A percentile compares a stretch with the other conserved stretches of the same genome.
Evolutionary conservation across 1,140 invertebrate genomes (phyloP).

Genomic region (Cylas formicarius): DNA sequence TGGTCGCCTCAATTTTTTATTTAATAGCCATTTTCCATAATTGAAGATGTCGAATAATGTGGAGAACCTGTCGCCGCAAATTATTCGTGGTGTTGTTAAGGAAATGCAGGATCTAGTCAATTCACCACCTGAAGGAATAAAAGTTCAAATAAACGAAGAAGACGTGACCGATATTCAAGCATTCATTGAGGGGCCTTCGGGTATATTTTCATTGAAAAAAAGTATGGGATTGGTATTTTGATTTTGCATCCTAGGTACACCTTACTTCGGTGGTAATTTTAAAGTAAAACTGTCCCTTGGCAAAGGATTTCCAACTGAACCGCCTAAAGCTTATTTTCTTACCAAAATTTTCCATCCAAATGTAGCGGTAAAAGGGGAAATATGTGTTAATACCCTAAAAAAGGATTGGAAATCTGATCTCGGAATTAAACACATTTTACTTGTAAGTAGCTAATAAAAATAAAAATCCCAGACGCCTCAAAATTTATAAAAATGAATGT

Average conservation of each 20-base stretch:
- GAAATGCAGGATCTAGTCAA: constrained; percentile 72
- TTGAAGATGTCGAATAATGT: constrained; percentile 79
- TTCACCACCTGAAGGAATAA: constrained; percentile 81
- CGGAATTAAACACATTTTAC: constrained; percentile 91
- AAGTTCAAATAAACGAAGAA: constrained; percentile 79
- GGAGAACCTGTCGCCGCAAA: constrained; percentile 90
- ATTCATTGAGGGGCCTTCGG: constrained; percentile 72
- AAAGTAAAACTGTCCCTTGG: constrained; percentile 84
- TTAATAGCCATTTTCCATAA: too few species aligned
- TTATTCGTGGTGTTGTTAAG: constrained; percentile 74
- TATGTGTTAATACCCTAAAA: constrained; percentile 95
- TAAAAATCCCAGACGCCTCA: neutral
- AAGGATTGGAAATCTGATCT: constrained; percentile 96
- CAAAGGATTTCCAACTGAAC: constrained; percentile 87
- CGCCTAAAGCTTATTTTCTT: constrained; percentile 91
- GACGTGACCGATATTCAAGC: constrained; percentile 91
- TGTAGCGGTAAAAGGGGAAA: constrained; percentile 89
- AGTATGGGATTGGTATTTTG: neutral
- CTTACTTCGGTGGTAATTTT: constrained; percentile 78
- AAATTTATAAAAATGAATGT: neutral
- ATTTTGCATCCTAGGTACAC: constrained; percentile 59
- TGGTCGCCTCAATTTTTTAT: too few species aligned
- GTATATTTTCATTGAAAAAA: constrained; percentile 21
- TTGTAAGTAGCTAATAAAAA: constrained; percentile 51
- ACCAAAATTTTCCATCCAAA: constrained; percentile 98